phyloP scores from a whole-genome alignment of 2,113 vertebrate species.

The Hystrix cristata region DNA sequence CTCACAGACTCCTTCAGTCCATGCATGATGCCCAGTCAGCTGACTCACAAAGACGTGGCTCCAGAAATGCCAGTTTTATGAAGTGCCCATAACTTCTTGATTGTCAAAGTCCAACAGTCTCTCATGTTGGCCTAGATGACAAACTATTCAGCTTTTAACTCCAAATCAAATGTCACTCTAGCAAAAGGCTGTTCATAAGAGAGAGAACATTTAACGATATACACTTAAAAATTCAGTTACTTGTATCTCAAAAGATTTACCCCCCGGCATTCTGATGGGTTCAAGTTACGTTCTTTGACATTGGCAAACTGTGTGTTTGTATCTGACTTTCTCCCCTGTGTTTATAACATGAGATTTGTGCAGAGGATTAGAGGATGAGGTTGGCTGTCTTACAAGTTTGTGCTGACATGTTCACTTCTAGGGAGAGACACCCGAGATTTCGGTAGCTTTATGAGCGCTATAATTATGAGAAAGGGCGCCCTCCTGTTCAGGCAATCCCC shows the following conservation, averaged over 20 bases:
- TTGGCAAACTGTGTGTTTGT: background rate
- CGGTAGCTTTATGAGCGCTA: background rate
- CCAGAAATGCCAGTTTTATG: constrained; percentile 6
- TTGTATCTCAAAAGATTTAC: background rate
- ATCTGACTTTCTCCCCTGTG: background rate
- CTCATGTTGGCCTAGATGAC: background rate
- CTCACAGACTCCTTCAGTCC: background rate
- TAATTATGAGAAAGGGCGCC: background rate
- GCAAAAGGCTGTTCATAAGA: background rate
- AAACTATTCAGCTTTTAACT: background rate
- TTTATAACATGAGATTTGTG: background rate
- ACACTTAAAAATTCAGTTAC: background rate
- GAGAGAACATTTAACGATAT: background rate
- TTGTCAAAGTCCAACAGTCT: background rate
- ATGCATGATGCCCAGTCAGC: background rate
- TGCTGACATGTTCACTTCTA: background rate
- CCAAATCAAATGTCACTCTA: background rate
- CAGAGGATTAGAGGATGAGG: background rate
- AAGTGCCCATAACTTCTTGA: background rate
- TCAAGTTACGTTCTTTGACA: background rate
- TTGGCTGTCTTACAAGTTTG: background rate
- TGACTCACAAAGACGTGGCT: background rate
- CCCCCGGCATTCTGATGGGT: background rate
- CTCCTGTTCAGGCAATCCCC: background rate
- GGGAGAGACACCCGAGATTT: background rate